These are phyloP conservation scores for Tapera naevia DNA, from an alignment of 2,797 vertebrate genomes.

Conservation along the genomic window DNA sequence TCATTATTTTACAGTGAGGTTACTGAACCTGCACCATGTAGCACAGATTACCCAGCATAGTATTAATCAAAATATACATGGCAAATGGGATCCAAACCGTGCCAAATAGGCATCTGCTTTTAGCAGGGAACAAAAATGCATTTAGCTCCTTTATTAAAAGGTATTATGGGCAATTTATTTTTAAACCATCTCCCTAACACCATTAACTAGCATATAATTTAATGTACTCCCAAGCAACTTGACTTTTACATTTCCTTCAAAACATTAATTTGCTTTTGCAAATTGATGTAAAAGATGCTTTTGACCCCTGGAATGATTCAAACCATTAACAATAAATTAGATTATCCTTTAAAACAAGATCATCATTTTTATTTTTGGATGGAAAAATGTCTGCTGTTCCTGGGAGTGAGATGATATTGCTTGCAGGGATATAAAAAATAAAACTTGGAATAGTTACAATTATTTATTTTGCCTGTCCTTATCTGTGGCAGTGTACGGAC, in stretches of 20 bases:
- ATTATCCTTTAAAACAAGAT: slow-evolving; percentile 63
- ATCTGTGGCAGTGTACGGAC: neutral
- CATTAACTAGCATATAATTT: slow-evolving; percentile 78
- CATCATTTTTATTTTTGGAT: slow-evolving; percentile 28
- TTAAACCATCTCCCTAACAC: slow-evolving; percentile 74
- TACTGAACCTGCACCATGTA: slow-evolving; percentile 82
- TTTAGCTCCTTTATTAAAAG: slow-evolving; percentile 76
- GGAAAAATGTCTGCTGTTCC: slow-evolving; percentile 36
- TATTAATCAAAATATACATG: slow-evolving; percentile 93
- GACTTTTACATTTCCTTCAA: slow-evolving; percentile 77
- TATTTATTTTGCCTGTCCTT: neutral
- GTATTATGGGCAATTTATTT: slow-evolving; percentile 79
- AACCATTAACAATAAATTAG: slow-evolving; percentile 76
- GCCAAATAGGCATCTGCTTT: slow-evolving; percentile 78
- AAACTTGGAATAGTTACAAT: neutral
- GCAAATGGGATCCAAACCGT: slow-evolving; percentile 81
- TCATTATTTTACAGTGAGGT: slow-evolving; percentile 92
- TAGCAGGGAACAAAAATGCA: slow-evolving; percentile 79
- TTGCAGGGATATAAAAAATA: slow-evolving; percentile 38
- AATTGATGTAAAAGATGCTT: slow-evolving; percentile 74
- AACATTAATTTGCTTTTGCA: slow-evolving; percentile 76
- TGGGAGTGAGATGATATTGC: neutral
- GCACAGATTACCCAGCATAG: slow-evolving; percentile 83
- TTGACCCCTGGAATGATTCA: slow-evolving; percentile 72
- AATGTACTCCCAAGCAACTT: slow-evolving; percentile 75